Conservation (phyloP, 2,797 vertebrate genomes). For the Avahi laniger region DNA sequence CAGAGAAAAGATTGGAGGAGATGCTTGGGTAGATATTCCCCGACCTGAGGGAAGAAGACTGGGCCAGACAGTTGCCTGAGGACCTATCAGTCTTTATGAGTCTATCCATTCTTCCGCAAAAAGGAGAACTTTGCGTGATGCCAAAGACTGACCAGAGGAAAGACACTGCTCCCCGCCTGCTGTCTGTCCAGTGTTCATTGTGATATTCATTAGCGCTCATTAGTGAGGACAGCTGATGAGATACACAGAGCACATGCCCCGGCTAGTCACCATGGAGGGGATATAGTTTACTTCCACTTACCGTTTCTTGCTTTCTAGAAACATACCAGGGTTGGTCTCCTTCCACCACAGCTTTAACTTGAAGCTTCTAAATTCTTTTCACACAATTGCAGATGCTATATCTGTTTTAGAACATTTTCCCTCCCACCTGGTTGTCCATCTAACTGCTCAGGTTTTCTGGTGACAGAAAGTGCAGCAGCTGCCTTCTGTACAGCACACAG, state of each 20-base stretch:
- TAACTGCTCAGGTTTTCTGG: background rate
- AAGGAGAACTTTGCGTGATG: background rate
- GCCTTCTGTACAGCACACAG: background rate
- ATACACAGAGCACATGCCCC: background rate
- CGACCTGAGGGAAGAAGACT: background rate
- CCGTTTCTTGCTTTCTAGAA: background rate
- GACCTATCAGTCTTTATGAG: background rate
- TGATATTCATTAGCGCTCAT: background rate
- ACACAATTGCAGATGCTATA: background rate
- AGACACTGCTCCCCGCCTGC: background rate
- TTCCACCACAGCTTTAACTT: background rate
- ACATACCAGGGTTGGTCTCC: background rate
- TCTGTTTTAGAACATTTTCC: background rate
- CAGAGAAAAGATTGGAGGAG: background rate
- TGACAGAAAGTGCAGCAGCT: background rate
- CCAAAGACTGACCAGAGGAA: background rate
- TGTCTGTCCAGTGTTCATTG: fast-evolving
- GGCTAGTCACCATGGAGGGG: background rate
- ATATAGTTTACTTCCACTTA: background rate
- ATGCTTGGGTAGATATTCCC: background rate
- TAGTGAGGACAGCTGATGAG: background rate
- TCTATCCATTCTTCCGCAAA: background rate
- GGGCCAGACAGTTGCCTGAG: background rate
- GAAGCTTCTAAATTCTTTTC: background rate
- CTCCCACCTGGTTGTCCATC: background rate